Evolutionary conservation across 1,140 invertebrate genomes (phyloP), one percentile per base, ranked within the genome.

Genomic region (Dolichoris vasculosae): DNA sequence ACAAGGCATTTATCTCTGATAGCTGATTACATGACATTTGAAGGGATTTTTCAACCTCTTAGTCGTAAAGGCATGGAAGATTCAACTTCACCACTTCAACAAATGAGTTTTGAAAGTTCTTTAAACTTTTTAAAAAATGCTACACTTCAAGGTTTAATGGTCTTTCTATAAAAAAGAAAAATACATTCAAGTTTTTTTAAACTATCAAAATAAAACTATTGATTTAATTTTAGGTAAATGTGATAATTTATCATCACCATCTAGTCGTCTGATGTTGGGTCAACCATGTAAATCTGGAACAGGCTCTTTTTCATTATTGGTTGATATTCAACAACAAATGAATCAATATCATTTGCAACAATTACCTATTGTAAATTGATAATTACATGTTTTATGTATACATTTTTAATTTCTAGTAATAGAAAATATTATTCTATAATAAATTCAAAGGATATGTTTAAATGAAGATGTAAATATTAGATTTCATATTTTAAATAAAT

Each of bases 11-110:
- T 99, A 85, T 96, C 95, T 0, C 93, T 99, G 0, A 96, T 99
- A 82, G 97, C 98, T 0, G 99, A 99, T 93, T 99, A 99, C 91
- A 99, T 99, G 99, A 99, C 98, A 0, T 98, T 96, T 89, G 96
- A 97, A 90, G 99, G 99, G 0, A 94, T 93, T 17, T 99, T 97
- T 89, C 95, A 96, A 90, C 97, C 98, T 0, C 96, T 99, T 91
- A 99, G 97, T 92, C 94, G 99, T 46, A 96, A 95, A 90, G 98
- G 97, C 11, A 98, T 99, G 95, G 96, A 97, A 88, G 95, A 95
- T 38, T 97, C 96, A 63, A 94, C 97, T 0, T 99, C 98, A 7
- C 97, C 98, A 0, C 92, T 99, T 3, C 99, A 99, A 91, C 98
- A 99, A 94, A 99, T 99, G 97, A 98, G 97, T 4, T 99, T 99